Percentiles rank a stretch among this genome's conserved stretches.
Evolutionary conservation across 2,113 vertebrate genomes (phyloP).

Genomic region (Meriones unguiculatus): DNA sequence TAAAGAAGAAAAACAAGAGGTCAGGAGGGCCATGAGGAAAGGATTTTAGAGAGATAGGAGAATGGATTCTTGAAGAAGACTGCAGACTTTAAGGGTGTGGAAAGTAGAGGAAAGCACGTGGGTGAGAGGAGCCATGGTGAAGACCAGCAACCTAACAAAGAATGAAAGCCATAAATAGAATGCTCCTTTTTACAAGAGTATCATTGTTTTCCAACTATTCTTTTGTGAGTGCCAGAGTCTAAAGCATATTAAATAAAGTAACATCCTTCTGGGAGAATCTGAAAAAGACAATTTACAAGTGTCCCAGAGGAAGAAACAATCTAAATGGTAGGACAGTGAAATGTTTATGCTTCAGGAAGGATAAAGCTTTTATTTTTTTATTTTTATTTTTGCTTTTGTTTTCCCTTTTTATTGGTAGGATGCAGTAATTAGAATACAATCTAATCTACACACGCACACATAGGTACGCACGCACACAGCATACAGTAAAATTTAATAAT

Average conservation of each 20-base stretch:
- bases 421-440: slow-evolving; percentile 43
- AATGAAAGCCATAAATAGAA: slow-evolving; percentile 20
- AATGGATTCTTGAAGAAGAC: slow-evolving; percentile 24
- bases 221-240: neutral
- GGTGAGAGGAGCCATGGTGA: neutral
- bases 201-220: slow-evolving; percentile 2
- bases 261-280: slow-evolving; percentile 37
- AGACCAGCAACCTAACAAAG: slow-evolving; percentile 1
- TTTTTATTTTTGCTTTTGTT: neutral
- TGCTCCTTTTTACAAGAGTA: neutral
- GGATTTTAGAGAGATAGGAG: neutral
- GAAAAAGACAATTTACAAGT: slow-evolving; percentile 27
- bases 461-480: too few species aligned
- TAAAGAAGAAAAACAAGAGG: neutral
- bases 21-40: neutral
- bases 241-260: slow-evolving; percentile 20
- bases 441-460: neutral
- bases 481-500: neutral
- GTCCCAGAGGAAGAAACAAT: neutral
- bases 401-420: slow-evolving; percentile 27
- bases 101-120: neutral
- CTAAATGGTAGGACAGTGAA: neutral
- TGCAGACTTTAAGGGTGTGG: neutral
- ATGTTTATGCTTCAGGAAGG: slow-evolving; percentile 7
- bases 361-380: neutral